These are phyloP conservation scores for Brachionus manjavacas DNA, from an alignment of 1,140 invertebrate genomes.

Conservation along the genomic window DNA sequence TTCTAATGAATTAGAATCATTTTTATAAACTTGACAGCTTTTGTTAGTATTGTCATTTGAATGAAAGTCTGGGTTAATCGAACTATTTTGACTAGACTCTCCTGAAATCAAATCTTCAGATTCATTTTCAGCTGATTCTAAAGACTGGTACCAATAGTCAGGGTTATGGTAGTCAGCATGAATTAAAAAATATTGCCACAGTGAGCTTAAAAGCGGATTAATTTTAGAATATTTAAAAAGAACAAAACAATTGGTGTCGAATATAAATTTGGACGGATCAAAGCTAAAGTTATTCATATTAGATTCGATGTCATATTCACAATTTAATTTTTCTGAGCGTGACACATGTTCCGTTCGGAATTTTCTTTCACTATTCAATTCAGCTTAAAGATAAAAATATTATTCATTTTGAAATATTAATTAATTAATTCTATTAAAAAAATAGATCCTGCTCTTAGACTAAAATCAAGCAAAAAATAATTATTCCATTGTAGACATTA, in stretches of 20 bases:
- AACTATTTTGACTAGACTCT: constrained; percentile 15
- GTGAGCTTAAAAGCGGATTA: not conserved
- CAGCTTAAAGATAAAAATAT: not conserved
- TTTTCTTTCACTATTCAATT: not conserved
- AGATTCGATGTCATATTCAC: not conserved
- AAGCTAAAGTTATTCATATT: not conserved
- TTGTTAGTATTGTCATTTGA: not conserved
- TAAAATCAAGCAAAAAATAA: too few relatives aligned
- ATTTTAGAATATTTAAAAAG: constrained; percentile 14
- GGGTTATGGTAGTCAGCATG: not conserved
- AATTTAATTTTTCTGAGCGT: not conserved
- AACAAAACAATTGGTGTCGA: not conserved
- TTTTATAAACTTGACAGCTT: not conserved
- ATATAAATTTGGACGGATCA: not conserved
- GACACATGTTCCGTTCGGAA: not conserved
- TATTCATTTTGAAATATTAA: too few relatives aligned
- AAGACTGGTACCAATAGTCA: constrained; percentile 19
- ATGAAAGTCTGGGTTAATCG: not conserved
- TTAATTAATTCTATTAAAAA: too few relatives aligned
- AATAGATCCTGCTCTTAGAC: too few relatives aligned
- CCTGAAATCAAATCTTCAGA: not conserved
- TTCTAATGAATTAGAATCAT: not conserved
- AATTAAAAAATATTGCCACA: constrained; percentile 31
- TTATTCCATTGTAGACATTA: too few relatives aligned
- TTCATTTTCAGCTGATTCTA: not conserved